Evolutionary conservation across 2,888 invertebrate genomes (phyloP), one percentile per base, ranked within the genome.

Genomic region (Idaea biselata): DNA sequence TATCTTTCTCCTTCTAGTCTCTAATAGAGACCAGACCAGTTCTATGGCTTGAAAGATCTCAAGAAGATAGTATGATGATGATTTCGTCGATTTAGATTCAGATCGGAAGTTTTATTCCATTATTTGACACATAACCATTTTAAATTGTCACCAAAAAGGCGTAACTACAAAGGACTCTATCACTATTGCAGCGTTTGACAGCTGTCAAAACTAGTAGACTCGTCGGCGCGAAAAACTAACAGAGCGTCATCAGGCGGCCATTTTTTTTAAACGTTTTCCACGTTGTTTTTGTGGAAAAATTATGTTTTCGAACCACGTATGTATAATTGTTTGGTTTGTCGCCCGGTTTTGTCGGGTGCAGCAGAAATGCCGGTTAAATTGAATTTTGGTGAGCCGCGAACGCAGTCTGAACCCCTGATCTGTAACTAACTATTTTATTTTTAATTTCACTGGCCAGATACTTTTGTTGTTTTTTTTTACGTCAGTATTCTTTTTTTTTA

Each of bases 291-390:
- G 82, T 79, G 82, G 81, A 82, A 87, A 90, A 88, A 91, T 91
- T 90, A 91, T 87, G 86, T 80, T 91, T 88, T 88, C 89, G 82
- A 77, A 82, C 80, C 89, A 86, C 89, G 91, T 88, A 83, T 85
- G 82, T 86, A 86, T 91, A 90, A 92, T 92, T 91, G 91, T 91
- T 91, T 87, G 91, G 91, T 90, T 89, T 90, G 88, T 86, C 83
- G 81, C 79, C 75, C 81, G 83, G 83, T 75, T 75, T 73, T 73
- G 80, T 74, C 72, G 80, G 78, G 73, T 78, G 73, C 81, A 72
- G 76, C 83, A 69, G 78, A 83, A 84, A 82, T 82, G 76, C 73
- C 75, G 77, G 76, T 81, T 79, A 87, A 90, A 91, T 91, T 91
- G 88, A 90, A 90, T 91, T 91, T 86, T 80, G 84, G 83, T 83